Base-by-base conservation (phyloP, 2,113 vertebrate genomes). In the Theristicus caerulescens region DNA sequence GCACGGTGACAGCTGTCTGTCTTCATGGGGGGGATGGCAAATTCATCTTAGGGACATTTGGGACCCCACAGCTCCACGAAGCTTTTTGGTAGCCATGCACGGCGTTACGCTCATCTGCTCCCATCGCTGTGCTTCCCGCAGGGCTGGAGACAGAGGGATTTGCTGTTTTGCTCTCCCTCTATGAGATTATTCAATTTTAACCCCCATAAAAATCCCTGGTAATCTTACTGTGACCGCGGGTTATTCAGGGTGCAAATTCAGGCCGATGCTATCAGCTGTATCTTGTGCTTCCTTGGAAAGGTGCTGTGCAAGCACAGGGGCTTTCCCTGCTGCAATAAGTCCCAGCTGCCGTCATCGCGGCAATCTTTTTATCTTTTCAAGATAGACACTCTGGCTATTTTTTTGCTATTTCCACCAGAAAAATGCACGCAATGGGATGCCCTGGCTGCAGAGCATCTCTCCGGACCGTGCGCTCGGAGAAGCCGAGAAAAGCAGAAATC, bases 391-490 rank as follows among this genome's bases (percentile, higher is more conserved):
- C n/a, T 13, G 38, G 17, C 1, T 21, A 1, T 9, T 74, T 78
- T 34, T 31, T 58, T 34, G 47, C 52, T 40, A 1, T 76, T 91
- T 42, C 11, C 10, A 38, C 7, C 9, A 31, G 47, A 19, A 64
- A 44, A 66, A 46, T 5, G 9, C 17, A 20, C 2, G 3, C 1
- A 11, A 16, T 27, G 58, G 67, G 59, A 46, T 52, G 55, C 44
- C 36, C 44, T 10, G 59, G 73, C 24, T 57, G 44, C 0, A 0
- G 40, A 44, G 81, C 47, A 26, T 36, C 38, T 20, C 44, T 10
- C 11, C 6, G 1, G 15, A 10, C 7, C 0, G 2, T 21, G 46
- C 0, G 8, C 54, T 69, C 0, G 0, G 62, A 55, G 71, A 6
- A 46, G 55, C 40, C 7, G 9, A 40, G 64, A 29, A 49, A 87